phyloP scores from a whole-genome alignment of 2,113 vertebrate genomes.

The Hippoglossus stenolepis region DNA sequence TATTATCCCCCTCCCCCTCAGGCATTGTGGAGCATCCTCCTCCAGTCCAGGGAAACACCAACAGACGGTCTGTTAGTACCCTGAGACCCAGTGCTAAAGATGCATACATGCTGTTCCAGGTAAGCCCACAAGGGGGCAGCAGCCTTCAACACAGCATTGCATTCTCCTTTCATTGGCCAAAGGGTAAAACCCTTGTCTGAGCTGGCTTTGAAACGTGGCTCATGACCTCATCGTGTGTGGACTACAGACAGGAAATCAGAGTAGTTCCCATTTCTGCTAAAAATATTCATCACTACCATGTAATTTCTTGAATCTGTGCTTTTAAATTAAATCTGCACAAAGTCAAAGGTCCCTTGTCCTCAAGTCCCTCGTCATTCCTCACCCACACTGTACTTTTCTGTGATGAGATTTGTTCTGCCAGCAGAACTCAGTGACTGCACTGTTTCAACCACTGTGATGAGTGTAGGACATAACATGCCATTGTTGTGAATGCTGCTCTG shows the following conservation, averaged over 20 bases:
- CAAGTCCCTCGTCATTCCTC: constrained; percentile 2
- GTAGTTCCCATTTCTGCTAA: background rate
- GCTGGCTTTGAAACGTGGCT: constrained; percentile 9
- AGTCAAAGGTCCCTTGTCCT: constrained; percentile 1
- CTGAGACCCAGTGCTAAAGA: constrained; percentile 98
- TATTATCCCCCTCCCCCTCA: constrained; percentile 48
- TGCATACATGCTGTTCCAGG: constrained; percentile 99
- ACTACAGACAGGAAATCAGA: background rate
- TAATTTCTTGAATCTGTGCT: constrained; percentile 9
- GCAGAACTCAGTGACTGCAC: constrained; percentile 34
- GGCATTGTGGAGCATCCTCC: constrained; percentile 87
- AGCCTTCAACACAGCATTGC: constrained; percentile 4
- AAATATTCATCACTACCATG: background rate
- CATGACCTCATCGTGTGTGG: background rate
- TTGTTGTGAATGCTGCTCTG: constrained; percentile 37
- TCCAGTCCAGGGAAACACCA: constrained; percentile 92
- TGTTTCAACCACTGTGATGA: constrained; percentile 17
- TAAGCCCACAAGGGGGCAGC: constrained; percentile 71
- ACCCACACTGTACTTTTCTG: constrained; percentile 16
- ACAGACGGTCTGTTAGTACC: constrained; percentile 93
- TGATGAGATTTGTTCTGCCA: constrained; percentile 12
- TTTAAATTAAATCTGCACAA: background rate
- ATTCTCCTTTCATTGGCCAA: background rate
- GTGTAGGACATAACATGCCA: constrained; percentile 21
- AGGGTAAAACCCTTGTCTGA: background rate